Evolutionary conservation across 2,113 vertebrate genomes (phyloP), one percentile per base, ranked within the genome.

Genomic region (Gnathonemus longibarbis): DNA sequence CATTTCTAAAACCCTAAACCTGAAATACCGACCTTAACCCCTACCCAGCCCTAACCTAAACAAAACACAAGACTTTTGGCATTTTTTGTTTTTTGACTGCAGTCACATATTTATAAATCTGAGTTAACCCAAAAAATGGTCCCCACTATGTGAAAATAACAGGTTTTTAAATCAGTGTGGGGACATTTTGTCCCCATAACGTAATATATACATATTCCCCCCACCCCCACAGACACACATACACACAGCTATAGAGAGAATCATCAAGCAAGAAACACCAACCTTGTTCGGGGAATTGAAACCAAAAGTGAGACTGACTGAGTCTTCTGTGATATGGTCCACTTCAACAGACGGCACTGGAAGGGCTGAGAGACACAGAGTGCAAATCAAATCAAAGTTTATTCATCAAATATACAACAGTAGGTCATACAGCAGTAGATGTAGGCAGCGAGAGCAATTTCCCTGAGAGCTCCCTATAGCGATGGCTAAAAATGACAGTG

Each of bases 281-380:
- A 99, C 98, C 95, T 97, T 95, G 89, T 97, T 94, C 88, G 95
- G 94, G 0, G 95, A 94, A 48, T 95, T 95, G 92, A 97, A 94
- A 92, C 93, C 96, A 77, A 99, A 95, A 24, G 96, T 97, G 50
- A 99, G 96, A 88, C 92, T 97, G 42, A 99, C 91, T 39, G 97
- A 97, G 93, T 97, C 94, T 15, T 95, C 94, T 0, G 91, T 94
- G 89, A 95, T 94, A 93, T 93, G 95, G 91, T 96, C 95, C 0
- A 97, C 95, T 87, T 74, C 96, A 91, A 98, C 97, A 31, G 95
- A 94, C 10, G 98, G 98, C 0, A 97, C 95, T 74, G 97, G 97
- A 83, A 99, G 96, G 92, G 95, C 98, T 99, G 89, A 62, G 52
- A 70, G 6, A 89, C 39, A 48, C 21, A n/a, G 35, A 45, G 74